These are phyloP conservation scores for Porites evermanni DNA, from an alignment of 92 coral and sea anemone species.

Conservation along the genomic window DNA sequence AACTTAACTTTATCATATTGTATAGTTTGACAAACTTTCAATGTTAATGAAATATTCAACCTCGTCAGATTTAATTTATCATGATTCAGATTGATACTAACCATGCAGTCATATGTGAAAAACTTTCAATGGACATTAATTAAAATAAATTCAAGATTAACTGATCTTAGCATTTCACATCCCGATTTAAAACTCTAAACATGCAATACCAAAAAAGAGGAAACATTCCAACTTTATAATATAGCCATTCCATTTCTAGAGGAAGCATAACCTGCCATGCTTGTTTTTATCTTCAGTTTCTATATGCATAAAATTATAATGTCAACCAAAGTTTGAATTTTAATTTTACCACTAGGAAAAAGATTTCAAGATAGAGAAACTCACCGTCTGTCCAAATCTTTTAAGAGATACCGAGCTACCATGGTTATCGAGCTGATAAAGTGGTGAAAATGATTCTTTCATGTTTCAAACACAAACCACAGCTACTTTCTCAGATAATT, in stretches of 20 bases:
- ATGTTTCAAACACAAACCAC: slow-evolving; percentile 10
- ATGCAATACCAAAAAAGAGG: too few relatives aligned
- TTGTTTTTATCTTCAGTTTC: neutral
- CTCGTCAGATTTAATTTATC: neutral
- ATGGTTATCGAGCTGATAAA: slow-evolving; percentile 38
- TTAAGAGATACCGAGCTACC: slow-evolving; percentile 26
- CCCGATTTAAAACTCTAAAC: too few relatives aligned
- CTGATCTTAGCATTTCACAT: too few relatives aligned
- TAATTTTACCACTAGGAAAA: neutral
- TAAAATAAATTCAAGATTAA: too few relatives aligned
- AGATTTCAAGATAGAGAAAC: neutral
- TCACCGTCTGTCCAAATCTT: slow-evolving; percentile 19
- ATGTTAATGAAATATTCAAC: neutral
- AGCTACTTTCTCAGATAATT: neutral
- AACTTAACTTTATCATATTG: neutral
- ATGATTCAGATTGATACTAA: too few relatives aligned
- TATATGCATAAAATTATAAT: too few relatives aligned
- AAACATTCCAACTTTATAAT: too few relatives aligned
- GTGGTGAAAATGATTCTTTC: slow-evolving; percentile 38
- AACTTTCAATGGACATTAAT: too few relatives aligned
- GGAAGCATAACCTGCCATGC: neutral
- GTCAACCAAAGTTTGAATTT: neutral
- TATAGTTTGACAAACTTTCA: neutral
- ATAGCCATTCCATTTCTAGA: too few relatives aligned
- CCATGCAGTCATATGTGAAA: too few relatives aligned